Conservation (phyloP, 2,113 vertebrate genomes). For the Brachyistius frenatus region DNA sequence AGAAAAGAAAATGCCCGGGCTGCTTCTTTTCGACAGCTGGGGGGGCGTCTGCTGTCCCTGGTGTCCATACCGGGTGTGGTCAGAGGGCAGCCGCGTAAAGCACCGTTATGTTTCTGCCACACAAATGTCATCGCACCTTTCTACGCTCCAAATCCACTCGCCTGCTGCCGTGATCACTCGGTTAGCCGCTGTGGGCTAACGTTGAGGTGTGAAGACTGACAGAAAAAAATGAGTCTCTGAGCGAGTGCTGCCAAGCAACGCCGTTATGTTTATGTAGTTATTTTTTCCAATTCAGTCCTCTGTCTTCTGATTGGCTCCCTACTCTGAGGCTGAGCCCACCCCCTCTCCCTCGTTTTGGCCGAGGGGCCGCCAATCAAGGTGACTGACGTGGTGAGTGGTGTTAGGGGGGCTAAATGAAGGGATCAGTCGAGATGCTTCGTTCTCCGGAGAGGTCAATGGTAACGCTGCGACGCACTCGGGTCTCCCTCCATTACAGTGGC, state of each 20-base stretch:
- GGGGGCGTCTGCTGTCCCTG: conserved; percentile 37
- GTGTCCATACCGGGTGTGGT: conserved; percentile 46
- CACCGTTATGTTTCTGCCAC: conserved; percentile 61
- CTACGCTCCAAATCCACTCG: conserved; percentile 41
- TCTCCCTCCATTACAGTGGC: conserved; percentile 83
- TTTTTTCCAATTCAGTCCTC: conserved; percentile 72
- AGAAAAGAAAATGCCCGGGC: conserved; percentile 34
- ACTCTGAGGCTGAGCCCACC: conserved; percentile 78
- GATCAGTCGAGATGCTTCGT: conserved; percentile 73
- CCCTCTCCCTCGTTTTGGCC: conserved; percentile 70
- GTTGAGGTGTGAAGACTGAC: conserved; percentile 60
- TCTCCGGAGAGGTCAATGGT: conserved; percentile 74
- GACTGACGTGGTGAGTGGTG: conserved; percentile 74
- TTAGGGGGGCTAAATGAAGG: conserved; percentile 80
- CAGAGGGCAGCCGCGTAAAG: conserved; percentile 67
- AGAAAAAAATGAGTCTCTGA: conserved; percentile 73
- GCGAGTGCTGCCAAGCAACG: conserved; percentile 55
- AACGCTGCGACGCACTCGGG: conserved; percentile 61
- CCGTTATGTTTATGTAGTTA: conserved; percentile 33
- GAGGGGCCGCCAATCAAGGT: conserved; percentile 76
- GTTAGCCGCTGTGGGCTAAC: conserved; percentile 56
- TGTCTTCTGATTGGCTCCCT: conserved; percentile 81
- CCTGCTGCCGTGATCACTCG: conserved; percentile 42
- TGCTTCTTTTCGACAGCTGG: conserved; percentile 30
- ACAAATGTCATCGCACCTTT: conserved; percentile 39